phyloP scores from a whole-genome alignment of 2,888 invertebrate genomes.

The Xestia xanthographa region DNA sequence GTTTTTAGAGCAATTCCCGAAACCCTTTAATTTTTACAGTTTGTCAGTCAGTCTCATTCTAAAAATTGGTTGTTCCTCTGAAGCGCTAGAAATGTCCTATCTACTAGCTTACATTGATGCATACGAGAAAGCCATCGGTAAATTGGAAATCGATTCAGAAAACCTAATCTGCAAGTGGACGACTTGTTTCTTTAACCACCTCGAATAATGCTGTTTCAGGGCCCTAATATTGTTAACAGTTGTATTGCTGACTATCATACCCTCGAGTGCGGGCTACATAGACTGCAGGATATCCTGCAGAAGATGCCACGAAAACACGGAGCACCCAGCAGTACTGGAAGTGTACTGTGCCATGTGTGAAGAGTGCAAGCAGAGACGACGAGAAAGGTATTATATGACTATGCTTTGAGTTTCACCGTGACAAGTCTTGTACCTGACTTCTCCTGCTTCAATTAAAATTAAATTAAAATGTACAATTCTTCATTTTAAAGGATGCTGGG shows the following conservation, averaged over 20 bases:
- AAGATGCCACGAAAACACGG: constrained; percentile 71
- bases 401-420: neutral
- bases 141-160: constrained; percentile 1
- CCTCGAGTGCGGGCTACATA: constrained; percentile 66
- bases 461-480: constrained; percentile 6
- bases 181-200: neutral
- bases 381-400: constrained; percentile 61
- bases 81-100: neutral
- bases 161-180: neutral
- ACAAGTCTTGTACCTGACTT: neutral
- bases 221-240: constrained; percentile 52
- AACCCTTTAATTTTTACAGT: neutral
- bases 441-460: neutral
- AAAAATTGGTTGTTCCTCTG: neutral
- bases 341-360: constrained; percentile 85
- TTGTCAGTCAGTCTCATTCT: neutral
- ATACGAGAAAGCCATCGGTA: neutral
- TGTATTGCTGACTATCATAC: constrained; percentile 62
- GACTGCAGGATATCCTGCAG: constrained; percentile 80
- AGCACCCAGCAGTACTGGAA: constrained; percentile 72
- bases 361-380: constrained; percentile 78
- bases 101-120: neutral
- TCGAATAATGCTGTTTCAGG: constrained; percentile 46
- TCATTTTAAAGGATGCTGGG: constrained; percentile 40
- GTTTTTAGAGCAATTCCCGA: neutral